Base-by-base conservation (phyloP, 2,888 invertebrate species). In the Ormia ochracea region DNA sequence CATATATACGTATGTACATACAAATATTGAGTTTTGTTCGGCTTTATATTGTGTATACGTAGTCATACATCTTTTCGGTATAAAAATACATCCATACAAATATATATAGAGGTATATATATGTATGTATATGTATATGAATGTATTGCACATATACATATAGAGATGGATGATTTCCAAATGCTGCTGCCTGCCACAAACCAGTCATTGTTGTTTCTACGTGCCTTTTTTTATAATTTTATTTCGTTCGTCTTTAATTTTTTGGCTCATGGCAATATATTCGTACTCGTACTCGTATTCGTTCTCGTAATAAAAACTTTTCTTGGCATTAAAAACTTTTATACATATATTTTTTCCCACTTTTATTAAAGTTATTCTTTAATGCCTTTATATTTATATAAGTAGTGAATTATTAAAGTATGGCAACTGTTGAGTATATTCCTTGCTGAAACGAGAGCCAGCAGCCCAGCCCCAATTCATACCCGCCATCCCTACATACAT, bases 301-400 rank as follows among this genome's bases (percentile, higher is more conserved):
- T n/a, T n/a, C n/a, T n/a, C n/a, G 28, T 56, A 69, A 69, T 33
- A 58, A 58, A 68, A 80, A 80, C 61, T 76, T 80, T 80, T 68
- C 70, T 79, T 70, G 75, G 75, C 79, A 75, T 70, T 75, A 75
- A 79, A 79, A 75, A 75, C 79, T 79, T 79, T 69, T 80, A 78
- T 79, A 70, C 66, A 61, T 80, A n/a, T n/a, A n/a, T n/a, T n/a
- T 79, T 75, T 76, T 73, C 54, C 75, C 70, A 79, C 76, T 80
- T 80, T 80, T 68, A 79, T 69, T 41, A 66, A 72, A 76, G 78
- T 63, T 73, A 54, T 52, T 73, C 69, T 69, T 69, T 52, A 76
- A 61, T 69, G 68, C 9, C 45, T 68, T 68, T 61, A 45, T 63
- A 36, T 56, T 63, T 48, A 28, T 14, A n/a, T 52, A 31, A 17